Evolutionary conservation across 2,113 vertebrate species (phyloP), one percentile per base, ranked within the genome.

Genomic region (Felis catus): DNA sequence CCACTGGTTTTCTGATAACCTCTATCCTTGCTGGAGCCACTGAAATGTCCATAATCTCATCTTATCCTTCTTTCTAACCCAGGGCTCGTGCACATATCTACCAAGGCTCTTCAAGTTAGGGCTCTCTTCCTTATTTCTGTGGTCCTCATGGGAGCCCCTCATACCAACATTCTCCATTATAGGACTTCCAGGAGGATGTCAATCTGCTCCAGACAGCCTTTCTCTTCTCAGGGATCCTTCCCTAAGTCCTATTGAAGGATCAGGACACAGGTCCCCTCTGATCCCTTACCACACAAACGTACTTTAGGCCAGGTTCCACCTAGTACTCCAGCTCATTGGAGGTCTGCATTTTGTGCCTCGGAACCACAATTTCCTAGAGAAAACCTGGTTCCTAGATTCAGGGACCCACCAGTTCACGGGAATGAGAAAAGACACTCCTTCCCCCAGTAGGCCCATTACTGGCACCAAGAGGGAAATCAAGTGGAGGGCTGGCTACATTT

Each of bases 391-490:
- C 29, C 9, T 76, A 11, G 45, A 70, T 36, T 27, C 39, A 48
- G 15, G 63, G 31, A 51, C 65, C n/a, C 3, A 1, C 13, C 23
- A 27, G 7, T 12, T 41, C 18, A 1, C 53, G 73, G 53, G 18
- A 71, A 33, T 63, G 68, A 51, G 51, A 71, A 51, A 31, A 58
- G 82, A 70, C 4, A 4, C 27, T 3, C n/a, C 51, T 48, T n/a
- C 27, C 31, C 65, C 16, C 25, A 39, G 33, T 71, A 31, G 15
- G 81, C 25, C 25, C 36, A 41, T 36, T 14, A 29, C 31, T 61
- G 21, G 2, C 1, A 25, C 36, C 1, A 3, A 8, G 21, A 14
- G 3, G 10, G 27, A 19, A 7, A 71, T 31, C 61, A 85, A 13
- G 0, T 4, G 18, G 27, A 74, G 55, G 27, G 6, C 14, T 71